These are phyloP conservation scores for Rhinella marina DNA, from an alignment of 2,797 vertebrate species.

Conservation along the genomic window DNA sequence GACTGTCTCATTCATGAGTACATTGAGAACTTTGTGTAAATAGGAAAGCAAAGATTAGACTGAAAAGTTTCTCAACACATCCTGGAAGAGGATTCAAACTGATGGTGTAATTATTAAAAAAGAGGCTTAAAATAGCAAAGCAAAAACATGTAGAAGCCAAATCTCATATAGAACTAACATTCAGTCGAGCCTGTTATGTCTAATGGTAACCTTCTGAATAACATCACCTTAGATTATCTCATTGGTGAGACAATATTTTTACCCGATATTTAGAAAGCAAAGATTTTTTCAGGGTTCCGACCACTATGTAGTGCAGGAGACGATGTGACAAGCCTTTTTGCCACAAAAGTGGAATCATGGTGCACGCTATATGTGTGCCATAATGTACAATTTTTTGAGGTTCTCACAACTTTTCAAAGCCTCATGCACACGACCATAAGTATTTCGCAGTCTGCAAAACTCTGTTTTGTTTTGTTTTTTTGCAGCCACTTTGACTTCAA, in stretches of 20 bases:
- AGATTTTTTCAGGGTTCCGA: too few relatives aligned
- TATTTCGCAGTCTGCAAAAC: too few relatives aligned
- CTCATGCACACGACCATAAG: too few relatives aligned
- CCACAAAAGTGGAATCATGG: too few relatives aligned
- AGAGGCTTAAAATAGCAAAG: neutral
- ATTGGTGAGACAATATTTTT: neutral
- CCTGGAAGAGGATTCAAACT: neutral
- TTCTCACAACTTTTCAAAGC: too few relatives aligned
- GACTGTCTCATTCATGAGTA: conserved; percentile 27
- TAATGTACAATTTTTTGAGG: too few relatives aligned
- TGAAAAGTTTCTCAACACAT: neutral
- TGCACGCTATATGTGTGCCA: too few relatives aligned
- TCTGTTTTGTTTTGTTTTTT: too few relatives aligned
- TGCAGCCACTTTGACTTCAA: too few relatives aligned
- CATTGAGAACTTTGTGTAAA: conserved; percentile 8
- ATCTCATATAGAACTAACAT: neutral
- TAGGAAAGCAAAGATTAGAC: neutral
- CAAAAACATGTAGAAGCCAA: neutral
- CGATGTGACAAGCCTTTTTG: too few relatives aligned
- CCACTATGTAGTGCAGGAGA: too few relatives aligned
- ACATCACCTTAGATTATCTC: neutral
- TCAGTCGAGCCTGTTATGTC: neutral
- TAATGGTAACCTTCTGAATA: too few relatives aligned
- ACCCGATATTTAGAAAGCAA: neutral
- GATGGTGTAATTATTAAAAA: neutral